These are phyloP conservation scores for Limnothrissa miodon DNA, from an alignment of 2,113 vertebrate species.

Conservation along the genomic window DNA sequence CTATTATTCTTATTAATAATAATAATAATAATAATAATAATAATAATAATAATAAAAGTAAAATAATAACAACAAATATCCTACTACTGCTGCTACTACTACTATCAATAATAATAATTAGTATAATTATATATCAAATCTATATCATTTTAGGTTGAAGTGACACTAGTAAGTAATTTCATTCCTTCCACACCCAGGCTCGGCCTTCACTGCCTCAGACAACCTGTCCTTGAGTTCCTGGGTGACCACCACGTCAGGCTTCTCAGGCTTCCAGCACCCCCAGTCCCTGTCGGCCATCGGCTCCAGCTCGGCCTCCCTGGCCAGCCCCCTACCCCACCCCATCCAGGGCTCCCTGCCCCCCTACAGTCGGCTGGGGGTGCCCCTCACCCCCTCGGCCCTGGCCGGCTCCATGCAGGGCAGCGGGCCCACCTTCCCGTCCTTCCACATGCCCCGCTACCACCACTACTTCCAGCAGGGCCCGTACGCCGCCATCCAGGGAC, in stretches of 20 bases:
- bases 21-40: too few species aligned
- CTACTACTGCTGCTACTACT: background rate
- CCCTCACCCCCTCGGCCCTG: conserved; percentile 85
- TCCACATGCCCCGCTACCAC: conserved; percentile 98
- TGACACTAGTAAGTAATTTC: too few species aligned
- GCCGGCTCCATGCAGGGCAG: conserved; percentile 89
- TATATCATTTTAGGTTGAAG: too few species aligned
- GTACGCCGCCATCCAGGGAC: conserved; percentile 96
- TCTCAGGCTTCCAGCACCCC: conserved; percentile 92
- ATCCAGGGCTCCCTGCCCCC: conserved; percentile 94
- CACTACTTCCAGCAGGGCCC: conserved; percentile 99
- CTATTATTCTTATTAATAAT: too few species aligned
- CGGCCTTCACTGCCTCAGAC: conserved; percentile 93
- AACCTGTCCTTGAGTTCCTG: conserved; percentile 95
- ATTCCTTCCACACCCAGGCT: conserved; percentile 70
- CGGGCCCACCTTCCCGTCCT: conserved; percentile 93
- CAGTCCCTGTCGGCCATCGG: conserved; percentile 88
- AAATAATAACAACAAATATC: too few species aligned
- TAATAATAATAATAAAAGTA: too few species aligned
- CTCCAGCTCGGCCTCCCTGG: conserved; percentile 77
- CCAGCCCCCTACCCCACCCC: conserved; percentile 84
- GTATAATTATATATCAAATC: background rate
- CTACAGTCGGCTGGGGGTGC: conserved; percentile 89
- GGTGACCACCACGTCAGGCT: conserved; percentile 89
- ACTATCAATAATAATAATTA: background rate